Evolutionary conservation across 37 sponge, comb jelly and placozoan species (phyloP).

Genomic region (Aplysina aerophoba): DNA sequence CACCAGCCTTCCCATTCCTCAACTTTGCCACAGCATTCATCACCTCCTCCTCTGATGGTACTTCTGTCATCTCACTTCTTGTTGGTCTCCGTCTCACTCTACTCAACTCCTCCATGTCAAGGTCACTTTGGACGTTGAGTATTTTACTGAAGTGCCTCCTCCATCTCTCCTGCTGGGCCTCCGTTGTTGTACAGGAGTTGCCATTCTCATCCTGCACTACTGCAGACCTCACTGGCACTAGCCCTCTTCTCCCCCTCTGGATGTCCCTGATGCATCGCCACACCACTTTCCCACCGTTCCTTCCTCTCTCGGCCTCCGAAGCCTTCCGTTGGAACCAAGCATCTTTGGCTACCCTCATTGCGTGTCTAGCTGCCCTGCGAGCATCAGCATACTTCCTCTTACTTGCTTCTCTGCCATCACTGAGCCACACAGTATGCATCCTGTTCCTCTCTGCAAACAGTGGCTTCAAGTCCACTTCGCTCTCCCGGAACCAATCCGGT

Average conservation of each 20-base stretch:
- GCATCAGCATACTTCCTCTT: not conserved
- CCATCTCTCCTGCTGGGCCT: conserved; percentile 26
- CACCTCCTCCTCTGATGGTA: conserved; percentile 16
- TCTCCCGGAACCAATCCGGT: conserved; percentile 32
- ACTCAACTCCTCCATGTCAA: conserved; percentile 3
- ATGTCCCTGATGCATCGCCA: conserved; percentile 22
- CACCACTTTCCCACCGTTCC: conserved; percentile 1
- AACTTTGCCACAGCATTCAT: conserved; percentile 15
- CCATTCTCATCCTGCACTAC: conserved; percentile 16
- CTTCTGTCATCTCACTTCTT: conserved; percentile 16
- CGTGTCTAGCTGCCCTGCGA: conserved; percentile 10
- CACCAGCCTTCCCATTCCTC: conserved; percentile 27
- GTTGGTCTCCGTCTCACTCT: conserved; percentile 9
- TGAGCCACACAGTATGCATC: conserved; percentile 7
- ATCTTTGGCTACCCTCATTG: conserved; percentile 32
- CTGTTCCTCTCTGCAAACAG: conserved; percentile 13
- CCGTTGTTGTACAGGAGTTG: not conserved
- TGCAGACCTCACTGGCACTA: conserved; percentile 4
- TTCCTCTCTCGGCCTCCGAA: conserved; percentile 14
- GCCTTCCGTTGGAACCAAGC: conserved; percentile 25
- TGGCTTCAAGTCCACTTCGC: not conserved
- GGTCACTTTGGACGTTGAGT: conserved; percentile 7
- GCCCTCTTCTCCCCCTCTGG: conserved; percentile 25
- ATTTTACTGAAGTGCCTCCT: conserved; percentile 16
- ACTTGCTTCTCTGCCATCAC: not conserved